phyloP scores from a whole-genome alignment of 2,113 vertebrate genomes.

The Eretmochelys imbricata region DNA sequence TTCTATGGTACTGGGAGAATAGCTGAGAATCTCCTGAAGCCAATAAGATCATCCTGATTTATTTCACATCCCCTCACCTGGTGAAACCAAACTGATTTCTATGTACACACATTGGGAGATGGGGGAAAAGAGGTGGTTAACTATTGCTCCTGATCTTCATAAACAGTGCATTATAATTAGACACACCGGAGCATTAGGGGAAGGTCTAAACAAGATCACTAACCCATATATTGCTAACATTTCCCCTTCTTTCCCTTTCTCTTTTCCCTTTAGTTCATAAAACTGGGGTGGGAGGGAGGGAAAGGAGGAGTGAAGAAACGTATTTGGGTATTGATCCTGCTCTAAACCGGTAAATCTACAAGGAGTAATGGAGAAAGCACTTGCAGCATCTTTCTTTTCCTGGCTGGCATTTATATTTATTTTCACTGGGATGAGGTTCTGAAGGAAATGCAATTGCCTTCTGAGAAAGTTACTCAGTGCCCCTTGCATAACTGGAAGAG shows the following conservation, averaged over 20 bases:
- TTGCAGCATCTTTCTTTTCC: background rate
- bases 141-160: background rate
- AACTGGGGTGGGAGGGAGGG: background rate
- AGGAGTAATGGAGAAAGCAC: background rate
- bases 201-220: background rate
- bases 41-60: background rate
- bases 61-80: background rate
- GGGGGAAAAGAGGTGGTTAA: background rate
- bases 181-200: background rate
- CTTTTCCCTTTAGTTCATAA: background rate
- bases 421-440: background rate
- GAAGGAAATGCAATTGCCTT: background rate
- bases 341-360: background rate
- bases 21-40: background rate
- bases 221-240: background rate
- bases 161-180: conserved; percentile 19
- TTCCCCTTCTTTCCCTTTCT: background rate
- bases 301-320: background rate
- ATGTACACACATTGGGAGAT: background rate
- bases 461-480: background rate
- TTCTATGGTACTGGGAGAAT: background rate
- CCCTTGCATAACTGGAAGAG: background rate
- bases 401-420: background rate
- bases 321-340: background rate
- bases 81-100: background rate